Evolutionary conservation across 1,140 invertebrate species (phyloP), one percentile per base, ranked within the genome.

Genomic region (Zelostemma sp.): DNA sequence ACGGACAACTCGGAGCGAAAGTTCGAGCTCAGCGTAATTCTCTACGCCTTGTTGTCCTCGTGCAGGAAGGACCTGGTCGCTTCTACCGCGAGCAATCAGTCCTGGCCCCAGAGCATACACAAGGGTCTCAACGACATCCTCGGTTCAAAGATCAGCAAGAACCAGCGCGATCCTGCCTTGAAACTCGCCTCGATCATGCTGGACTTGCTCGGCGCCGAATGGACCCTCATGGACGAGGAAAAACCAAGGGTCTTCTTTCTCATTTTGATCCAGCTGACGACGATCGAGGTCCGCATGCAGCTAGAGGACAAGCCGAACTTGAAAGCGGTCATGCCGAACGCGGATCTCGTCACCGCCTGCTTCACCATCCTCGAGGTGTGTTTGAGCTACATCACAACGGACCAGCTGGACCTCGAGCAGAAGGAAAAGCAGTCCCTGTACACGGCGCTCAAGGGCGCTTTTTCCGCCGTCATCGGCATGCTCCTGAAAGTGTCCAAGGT

Each of bases 211-310:
- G 94, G 95, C 6, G 89, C 93, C 6, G 93, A 95, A 66, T 96
- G 93, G 93, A 87, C 91, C 21, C 84, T 95, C 41, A 88, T 87
- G 63, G 91, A 93, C 83, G 91, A 93, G 69, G 91, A 92, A 43
- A 92, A 91, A 69, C 90, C 91, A 55, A 93, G 92, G 82, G 90
- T 92, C 74, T 93, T 96, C 72, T 93, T 97, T 70, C 84, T 97
- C 1, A 82, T 97, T 35, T 81, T 97, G 1, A 89, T 96, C 51
- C 95, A 97, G 80, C 81, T 98, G 14, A 91, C 92, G 65, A 93
- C 94, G 47, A 94, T 98, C 78, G 96, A 97, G 88, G 91, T 97
- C 1, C 89, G 95, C 73, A 97, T 98, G 94, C 92, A 95, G 73
- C 82, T 97, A 38, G 95, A 98, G 78, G 93, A 95, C 62, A 92